Evolutionary conservation across 2,888 invertebrate species (phyloP).

Genomic region (Stratiomys singularior): DNA sequence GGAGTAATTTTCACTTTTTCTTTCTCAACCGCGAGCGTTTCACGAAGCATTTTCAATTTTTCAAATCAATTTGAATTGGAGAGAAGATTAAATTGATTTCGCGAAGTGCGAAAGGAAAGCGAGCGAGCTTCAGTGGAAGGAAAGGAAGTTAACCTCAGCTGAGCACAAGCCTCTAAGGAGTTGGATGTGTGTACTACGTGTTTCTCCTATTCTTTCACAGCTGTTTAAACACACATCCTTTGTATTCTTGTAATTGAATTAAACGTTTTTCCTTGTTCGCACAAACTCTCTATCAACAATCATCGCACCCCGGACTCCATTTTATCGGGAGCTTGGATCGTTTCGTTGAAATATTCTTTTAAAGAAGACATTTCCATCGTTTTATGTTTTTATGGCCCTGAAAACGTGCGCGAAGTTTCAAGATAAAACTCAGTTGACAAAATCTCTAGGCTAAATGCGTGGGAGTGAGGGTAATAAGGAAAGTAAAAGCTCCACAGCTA

Average conservation of each 20-base stretch:
- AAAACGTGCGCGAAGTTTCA: neutral
- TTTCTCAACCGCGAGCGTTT: no score
- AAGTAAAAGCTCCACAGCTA: neutral
- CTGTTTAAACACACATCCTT: neutral
- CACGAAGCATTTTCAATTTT: neutral
- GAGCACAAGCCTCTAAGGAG: neutral
- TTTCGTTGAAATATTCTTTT: neutral
- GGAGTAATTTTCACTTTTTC: no score
- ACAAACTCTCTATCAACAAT: neutral
- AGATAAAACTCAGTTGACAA: neutral
- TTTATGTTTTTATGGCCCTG: neutral
- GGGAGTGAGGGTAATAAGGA: neutral
- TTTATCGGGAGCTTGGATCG: neutral
- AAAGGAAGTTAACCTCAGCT: neutral
- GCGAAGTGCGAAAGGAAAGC: neutral
- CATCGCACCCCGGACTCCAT: neutral
- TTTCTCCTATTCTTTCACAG: neutral
- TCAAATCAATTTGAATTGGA: slow-evolving; percentile 1
- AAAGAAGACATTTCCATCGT: neutral
- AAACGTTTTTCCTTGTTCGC: neutral
- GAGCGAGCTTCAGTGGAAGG: neutral
- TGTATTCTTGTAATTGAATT: slow-evolving; percentile 6
- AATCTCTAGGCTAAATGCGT: neutral
- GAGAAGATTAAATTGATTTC: neutral
- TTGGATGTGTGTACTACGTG: neutral